Conservation (phyloP, 1,140 invertebrate species). For the Temnothorax nylanderi region DNA sequence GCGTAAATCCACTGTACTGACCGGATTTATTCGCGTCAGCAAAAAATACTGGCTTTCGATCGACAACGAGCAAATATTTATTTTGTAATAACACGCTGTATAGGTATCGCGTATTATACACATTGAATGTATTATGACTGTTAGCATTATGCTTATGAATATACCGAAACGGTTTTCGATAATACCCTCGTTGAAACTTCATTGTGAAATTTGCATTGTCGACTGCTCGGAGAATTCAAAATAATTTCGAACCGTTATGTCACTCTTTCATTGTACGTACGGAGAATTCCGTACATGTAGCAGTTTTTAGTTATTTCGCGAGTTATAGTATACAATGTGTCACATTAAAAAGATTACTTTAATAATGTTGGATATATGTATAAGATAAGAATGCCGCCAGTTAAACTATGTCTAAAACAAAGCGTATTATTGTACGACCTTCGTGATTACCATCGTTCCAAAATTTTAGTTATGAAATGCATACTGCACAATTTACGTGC, state of each 20-base stretch:
- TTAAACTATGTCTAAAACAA: background rate
- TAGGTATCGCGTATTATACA: background rate
- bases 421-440: constrained; percentile 11
- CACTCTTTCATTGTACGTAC: background rate
- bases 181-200: constrained; percentile 6
- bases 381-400: background rate
- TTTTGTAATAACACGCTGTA: constrained; percentile 26
- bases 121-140: constrained; percentile 9
- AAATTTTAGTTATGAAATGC: constrained; percentile 26
- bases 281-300: background rate
- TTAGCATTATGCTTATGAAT: background rate
- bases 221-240: constrained; percentile 5
- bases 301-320: background rate
- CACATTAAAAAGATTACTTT: background rate
- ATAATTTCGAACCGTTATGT: background rate
- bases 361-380: background rate
- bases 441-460: background rate
- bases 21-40: constrained; percentile 15
- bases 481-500: constrained; percentile 27
- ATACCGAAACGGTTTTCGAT: constrained; percentile 1
- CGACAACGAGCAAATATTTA: constrained; percentile 38
- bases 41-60: background rate
- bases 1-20: constrained; percentile 27
- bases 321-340: background rate
- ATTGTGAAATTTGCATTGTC: constrained; percentile 22